Evolutionary conservation across 2,888 invertebrate species (phyloP), one percentile per base, ranked within the genome.

Genomic region (Drosophila acutilabella): DNA sequence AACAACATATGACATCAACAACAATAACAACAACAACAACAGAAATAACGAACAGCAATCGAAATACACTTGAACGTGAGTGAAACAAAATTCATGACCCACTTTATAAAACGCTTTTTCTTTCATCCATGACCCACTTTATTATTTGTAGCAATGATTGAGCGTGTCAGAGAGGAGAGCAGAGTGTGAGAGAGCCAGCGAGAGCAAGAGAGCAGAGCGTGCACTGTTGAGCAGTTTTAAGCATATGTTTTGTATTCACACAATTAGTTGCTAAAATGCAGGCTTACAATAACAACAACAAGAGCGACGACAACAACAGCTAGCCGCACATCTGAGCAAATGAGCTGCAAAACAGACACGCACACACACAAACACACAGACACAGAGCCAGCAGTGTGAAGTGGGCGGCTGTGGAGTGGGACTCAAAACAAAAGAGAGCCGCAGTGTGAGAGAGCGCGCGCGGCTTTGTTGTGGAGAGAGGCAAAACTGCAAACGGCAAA

Each of bases 81-180:
- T 88, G 90, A 90, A 90, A 91, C 89, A 91, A 91, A 90, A 91
- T 90, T 91, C 91, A 91, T 91, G 91, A 91, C 90, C 90, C 91
- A 91, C 91, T 90, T 91, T 89, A 78, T 81, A 79, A 88, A 85
- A 78, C 89, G 91, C 89, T 91, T 91, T 91, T 91, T 91, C 91
- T 91, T 91, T 91, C 90, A 91, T 89, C 91, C 90, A 85, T 91
- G 90, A 91, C 90, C 91, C 89, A 91, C 90, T 90, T 90, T 89
- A 88, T 84, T 81, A 88, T 83, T 88, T 88, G 87, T 88, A 83
- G 88, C 88, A 73, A 88, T 73, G 67, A 86, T 80, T 83, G 58
- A 64, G 58, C 54, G 70, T 6, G 42, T 18, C 30, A 30, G 30
- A 8, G 30, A 30, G 30, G 70, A 8, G 44, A 26, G 53, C 18